phyloP scores from a whole-genome alignment of 2,797 vertebrate genomes.

The Euthynnus affinis region DNA sequence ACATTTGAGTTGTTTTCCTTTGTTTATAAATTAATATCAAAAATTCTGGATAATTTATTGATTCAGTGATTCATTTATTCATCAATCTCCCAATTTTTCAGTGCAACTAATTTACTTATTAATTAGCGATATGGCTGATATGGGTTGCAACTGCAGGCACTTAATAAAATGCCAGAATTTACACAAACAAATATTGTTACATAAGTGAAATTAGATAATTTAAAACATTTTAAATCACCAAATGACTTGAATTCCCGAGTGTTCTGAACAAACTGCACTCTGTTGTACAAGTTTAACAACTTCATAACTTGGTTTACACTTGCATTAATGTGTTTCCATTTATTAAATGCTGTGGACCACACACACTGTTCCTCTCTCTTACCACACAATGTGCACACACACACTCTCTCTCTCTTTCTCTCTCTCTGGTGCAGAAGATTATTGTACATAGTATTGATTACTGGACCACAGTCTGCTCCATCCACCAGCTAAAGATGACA shows the following conservation, averaged over 20 bases:
- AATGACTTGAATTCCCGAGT: constrained; percentile 24
- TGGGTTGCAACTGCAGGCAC: constrained; percentile 5
- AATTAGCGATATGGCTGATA: constrained; percentile 3
- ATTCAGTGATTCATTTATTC: constrained; percentile 24
- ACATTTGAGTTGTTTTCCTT: constrained; percentile 20
- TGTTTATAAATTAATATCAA: constrained; percentile 12
- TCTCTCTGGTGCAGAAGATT: constrained; percentile 34
- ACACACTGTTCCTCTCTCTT: constrained; percentile 1
- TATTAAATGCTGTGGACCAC: constrained; percentile 34
- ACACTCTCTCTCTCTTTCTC: constrained; percentile 8
- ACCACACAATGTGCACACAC: constrained; percentile 20
- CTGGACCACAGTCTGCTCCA: constrained; percentile 39
- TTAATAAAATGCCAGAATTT: constrained; percentile 28
- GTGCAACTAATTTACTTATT: constrained; percentile 15
- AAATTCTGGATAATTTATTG: constrained; percentile 15
- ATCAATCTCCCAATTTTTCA: constrained; percentile 8
- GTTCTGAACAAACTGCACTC: constrained; percentile 25
- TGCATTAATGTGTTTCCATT: constrained; percentile 39
- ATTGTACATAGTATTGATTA: constrained; percentile 61
- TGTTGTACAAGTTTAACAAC: constrained; percentile 39
- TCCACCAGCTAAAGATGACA: constrained; percentile 49
- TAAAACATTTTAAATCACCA: constrained; percentile 37
- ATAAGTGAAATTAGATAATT: constrained; percentile 34
- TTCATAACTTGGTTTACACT: constrained; percentile 41
- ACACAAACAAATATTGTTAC: constrained; percentile 25